Evolutionary conservation across 2,113 vertebrate species (phyloP), one percentile per base, ranked within the genome.

Genomic region (Ophiodon elongatus): DNA sequence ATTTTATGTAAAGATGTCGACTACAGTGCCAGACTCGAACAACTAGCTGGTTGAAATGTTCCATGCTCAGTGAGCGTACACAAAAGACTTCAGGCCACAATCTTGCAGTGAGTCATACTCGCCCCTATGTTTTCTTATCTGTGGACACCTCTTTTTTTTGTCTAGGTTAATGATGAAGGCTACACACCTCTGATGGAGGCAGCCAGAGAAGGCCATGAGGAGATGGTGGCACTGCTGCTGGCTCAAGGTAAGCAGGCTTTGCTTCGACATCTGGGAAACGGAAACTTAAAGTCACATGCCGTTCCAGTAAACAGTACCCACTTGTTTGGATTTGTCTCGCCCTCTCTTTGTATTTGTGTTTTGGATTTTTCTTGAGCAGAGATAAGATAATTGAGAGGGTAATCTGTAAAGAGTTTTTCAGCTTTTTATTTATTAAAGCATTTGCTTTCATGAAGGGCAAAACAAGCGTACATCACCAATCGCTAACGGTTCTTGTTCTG

Each of bases 171-270:
- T 89, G 98, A 99, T 91, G 98, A 99, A 92, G 98, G 98, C 37
- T 99, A 99, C 85, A 99, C 98, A 19, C 98, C 98, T 39, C 94
- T 99, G 64, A 99, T 99, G 98, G 98, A 99, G 94, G 98, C 98
- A 83, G 98, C 98, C 47, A 96, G 98, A 37, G 98, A 99, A 91
- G 98, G 98, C 74, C 98, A 99, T 6, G 98, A 99, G 59, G 98
- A 99, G 90, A 99, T 99, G 97, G 98, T 99, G 71, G 98, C 98
- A 39, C 95, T 99, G 73, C 96, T 99, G n/a, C 95, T 99, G 88
- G 98, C 98, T 76, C 98, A 99, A 96, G 98, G 98, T 99, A 95
- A 84, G 50, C 25, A 73, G 29, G 21, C 2, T 79, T 78, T 66
- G 8, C n/a, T 27, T 25, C 31, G 45, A 2, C 27, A 69, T 72